A percentile compares a stretch with the other conserved stretches of the same genome.
Evolutionary conservation across 2,797 vertebrate species (phyloP).

Genomic region (Allobates femoralis): DNA sequence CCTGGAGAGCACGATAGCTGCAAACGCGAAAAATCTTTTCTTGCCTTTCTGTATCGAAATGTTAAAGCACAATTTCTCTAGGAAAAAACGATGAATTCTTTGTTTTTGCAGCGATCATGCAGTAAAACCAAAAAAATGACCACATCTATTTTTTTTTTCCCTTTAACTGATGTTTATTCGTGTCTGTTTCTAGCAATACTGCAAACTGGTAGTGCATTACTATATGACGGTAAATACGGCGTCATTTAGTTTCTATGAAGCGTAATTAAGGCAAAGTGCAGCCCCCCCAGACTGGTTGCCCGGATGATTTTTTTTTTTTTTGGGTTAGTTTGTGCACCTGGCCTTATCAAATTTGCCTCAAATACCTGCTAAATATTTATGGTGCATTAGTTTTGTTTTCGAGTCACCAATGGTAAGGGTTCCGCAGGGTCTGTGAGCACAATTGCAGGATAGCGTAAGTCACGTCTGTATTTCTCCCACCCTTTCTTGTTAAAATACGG

Average conservation of each 20-base stretch:
- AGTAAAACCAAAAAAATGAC: conserved; percentile 77
- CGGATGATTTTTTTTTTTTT: not conserved
- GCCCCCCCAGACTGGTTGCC: not conserved
- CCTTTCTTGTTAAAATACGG: not conserved
- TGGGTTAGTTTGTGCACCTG: not conserved
- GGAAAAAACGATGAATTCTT: conserved; percentile 80
- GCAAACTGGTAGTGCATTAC: conserved; percentile 38
- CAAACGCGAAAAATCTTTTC: conserved; percentile 66
- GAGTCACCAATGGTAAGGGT: not conserved
- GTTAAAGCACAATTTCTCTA: conserved; percentile 80
- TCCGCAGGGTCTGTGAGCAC: no score
- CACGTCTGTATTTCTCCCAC: not conserved
- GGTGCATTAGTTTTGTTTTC: not conserved
- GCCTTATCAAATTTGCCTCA: not conserved
- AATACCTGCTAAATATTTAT: not conserved
- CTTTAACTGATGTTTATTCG: conserved; percentile 69
- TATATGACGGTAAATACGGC: not conserved
- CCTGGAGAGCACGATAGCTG: no score
- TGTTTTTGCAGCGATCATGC: conserved; percentile 67
- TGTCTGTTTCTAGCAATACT: conserved; percentile 81
- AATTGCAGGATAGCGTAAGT: no score
- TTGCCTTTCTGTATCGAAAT: conserved; percentile 67
- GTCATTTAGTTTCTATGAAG: no score
- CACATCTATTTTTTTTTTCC: conserved; percentile 68
- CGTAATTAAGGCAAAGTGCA: no score